Percentiles rank a stretch among this genome's conserved stretches.
These are phyloP conservation scores for Metallyticus violacea DNA, from an alignment of 2,888 invertebrate species.

Conservation along the genomic window DNA sequence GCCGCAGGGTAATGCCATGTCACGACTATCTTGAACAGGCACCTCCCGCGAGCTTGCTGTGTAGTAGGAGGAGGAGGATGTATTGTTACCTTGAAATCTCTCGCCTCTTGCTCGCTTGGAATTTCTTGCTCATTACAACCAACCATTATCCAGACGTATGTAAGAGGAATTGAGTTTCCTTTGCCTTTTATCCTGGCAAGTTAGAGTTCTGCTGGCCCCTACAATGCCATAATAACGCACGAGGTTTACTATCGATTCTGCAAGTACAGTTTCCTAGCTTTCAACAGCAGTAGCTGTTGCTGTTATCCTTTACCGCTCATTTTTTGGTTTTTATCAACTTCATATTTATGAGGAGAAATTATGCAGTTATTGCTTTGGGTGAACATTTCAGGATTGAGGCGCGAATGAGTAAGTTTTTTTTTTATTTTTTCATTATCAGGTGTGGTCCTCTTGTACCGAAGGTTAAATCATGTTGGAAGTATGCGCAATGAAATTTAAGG, in stretches of 20 bases:
- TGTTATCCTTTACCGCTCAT: too few species aligned
- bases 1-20: not conserved
- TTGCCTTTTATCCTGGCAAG: not conserved
- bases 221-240: not conserved
- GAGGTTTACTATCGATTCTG: not conserved
- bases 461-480: too few species aligned
- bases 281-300: too few species aligned
- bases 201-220: not conserved
- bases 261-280: too few species aligned
- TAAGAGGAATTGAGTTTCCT: not conserved
- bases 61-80: not conserved
- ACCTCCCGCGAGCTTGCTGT: not conserved
- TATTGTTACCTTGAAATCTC: not conserved
- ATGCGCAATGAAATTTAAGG: too few species aligned
- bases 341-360: not conserved
- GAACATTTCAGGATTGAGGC: not conserved
- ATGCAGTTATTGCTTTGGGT: not conserved
- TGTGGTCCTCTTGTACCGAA: too few species aligned
- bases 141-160: not conserved
- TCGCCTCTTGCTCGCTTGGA: not conserved
- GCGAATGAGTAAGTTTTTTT: too few species aligned
- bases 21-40: not conserved
- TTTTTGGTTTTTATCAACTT: not conserved
- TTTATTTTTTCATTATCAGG: too few species aligned
- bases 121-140: not conserved